Conservation (phyloP, 2,888 invertebrate genomes). For the Pasiphila rectangulata region DNA sequence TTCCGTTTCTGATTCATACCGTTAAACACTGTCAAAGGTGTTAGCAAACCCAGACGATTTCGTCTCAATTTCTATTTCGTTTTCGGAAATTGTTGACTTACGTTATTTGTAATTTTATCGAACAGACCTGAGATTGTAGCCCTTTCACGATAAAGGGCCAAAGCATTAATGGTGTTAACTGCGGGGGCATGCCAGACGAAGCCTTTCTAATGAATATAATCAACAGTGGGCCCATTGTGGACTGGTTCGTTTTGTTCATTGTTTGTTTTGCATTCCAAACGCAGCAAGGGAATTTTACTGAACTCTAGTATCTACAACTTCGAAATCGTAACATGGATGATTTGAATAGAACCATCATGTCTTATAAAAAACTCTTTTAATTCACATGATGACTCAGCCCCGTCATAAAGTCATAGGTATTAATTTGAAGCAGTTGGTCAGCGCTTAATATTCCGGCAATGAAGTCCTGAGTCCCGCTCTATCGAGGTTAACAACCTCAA, state of each 20-base stretch:
- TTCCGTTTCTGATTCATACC: constrained; percentile 37
- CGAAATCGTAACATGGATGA: not conserved
- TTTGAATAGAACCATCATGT: not conserved
- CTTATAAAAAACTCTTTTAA: not conserved
- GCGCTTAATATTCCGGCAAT: constrained; percentile 66
- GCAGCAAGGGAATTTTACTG: constrained; percentile 8
- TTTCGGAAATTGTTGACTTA: too few relatives aligned
- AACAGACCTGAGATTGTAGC: constrained; percentile 22
- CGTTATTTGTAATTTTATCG: not conserved
- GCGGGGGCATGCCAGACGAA: constrained; percentile 51
- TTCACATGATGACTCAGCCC: constrained; percentile 14
- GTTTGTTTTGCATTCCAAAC: constrained; percentile 28
- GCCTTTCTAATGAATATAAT: constrained; percentile 60
- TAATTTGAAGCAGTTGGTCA: constrained; percentile 34
- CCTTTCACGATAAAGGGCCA: constrained; percentile 58
- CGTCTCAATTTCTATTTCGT: not conserved
- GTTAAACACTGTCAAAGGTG: constrained; percentile 48
- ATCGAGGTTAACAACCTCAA: constrained; percentile 68
- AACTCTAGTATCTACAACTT: not conserved
- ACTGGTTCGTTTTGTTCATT: constrained; percentile 37
- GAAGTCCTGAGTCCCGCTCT: constrained; percentile 76
- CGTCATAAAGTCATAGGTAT: constrained; percentile 21
- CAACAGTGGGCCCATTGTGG: constrained; percentile 45
- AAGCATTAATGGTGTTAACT: constrained; percentile 67
- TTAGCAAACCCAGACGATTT: constrained; percentile 13